phyloP scores from a whole-genome alignment of 2,113 vertebrate genomes.

The Excalfactoria chinensis region DNA sequence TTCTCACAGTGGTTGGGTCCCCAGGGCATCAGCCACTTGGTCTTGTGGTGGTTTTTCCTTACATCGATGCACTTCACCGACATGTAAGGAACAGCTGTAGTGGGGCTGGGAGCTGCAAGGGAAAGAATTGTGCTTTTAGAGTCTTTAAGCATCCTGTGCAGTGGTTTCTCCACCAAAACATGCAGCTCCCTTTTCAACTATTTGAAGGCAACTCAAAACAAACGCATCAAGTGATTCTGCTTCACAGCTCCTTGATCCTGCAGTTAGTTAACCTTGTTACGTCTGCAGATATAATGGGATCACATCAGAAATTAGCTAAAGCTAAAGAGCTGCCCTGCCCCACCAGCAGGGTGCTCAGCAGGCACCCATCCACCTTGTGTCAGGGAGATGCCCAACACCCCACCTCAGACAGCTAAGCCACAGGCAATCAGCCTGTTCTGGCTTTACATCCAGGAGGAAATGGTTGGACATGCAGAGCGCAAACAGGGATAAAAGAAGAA shows the following conservation, averaged over 20 bases:
- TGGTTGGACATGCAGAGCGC: background rate
- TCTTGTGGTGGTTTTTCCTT: conserved; percentile 81
- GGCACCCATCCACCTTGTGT: background rate
- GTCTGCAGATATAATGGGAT: background rate
- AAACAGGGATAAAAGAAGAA: background rate
- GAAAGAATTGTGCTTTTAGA: background rate
- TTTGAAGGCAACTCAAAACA: background rate
- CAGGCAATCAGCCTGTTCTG: background rate
- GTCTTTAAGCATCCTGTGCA: background rate
- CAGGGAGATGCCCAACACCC: too few species aligned
- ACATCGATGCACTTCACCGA: conserved; percentile 93
- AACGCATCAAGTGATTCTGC: background rate
- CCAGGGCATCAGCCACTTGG: conserved; percentile 94
- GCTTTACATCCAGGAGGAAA: background rate
- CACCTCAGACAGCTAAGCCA: background rate
- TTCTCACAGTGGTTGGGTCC: conserved; percentile 89
- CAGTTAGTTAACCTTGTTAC: conserved; percentile 1
- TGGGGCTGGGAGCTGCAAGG: conserved; percentile 90
- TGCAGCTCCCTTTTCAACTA: background rate
- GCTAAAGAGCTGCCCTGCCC: background rate
- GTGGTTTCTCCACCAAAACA: background rate
- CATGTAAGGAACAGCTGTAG: conserved; percentile 83
- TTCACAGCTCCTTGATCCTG: background rate
- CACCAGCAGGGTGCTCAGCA: background rate
- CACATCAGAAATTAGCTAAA: background rate